Evolutionary conservation across 2,797 vertebrate genomes (phyloP).

Genomic region (Catharus ustulatus): DNA sequence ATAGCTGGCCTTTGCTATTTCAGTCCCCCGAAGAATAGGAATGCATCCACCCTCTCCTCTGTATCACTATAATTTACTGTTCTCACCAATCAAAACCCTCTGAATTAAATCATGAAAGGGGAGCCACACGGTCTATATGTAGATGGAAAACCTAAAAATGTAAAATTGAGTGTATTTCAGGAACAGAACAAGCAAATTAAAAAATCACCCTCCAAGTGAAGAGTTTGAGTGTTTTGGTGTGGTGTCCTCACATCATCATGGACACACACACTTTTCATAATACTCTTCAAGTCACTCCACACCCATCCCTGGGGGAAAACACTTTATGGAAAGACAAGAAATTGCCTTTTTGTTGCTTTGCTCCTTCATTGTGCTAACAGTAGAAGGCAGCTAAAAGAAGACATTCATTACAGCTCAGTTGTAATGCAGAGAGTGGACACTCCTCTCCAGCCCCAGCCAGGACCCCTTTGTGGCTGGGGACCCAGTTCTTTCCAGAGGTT

Average conservation of each 20-base stretch:
- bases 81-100: neutral
- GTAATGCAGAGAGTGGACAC: neutral
- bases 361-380: neutral
- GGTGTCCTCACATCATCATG: neutral
- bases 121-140: neutral
- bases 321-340: neutral
- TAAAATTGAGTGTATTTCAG: neutral
- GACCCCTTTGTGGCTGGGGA: too few species aligned
- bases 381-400: neutral
- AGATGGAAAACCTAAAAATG: neutral
- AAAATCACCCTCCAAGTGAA: neutral
- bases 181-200: neutral
- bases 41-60: neutral
- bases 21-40: neutral
- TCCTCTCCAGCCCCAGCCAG: neutral
- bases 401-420: neutral
- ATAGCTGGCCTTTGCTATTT: neutral
- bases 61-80: neutral
- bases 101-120: neutral
- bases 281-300: neutral
- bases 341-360: neutral
- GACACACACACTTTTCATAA: neutral
- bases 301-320: rapidly evolving
- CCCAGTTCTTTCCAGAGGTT: neutral
- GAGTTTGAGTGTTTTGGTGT: neutral